A percentile compares a stretch with the other conserved stretches of the same genome.
phyloP scores from a whole-genome alignment of 2,797 vertebrate species.

The Acanthurus tractus region DNA sequence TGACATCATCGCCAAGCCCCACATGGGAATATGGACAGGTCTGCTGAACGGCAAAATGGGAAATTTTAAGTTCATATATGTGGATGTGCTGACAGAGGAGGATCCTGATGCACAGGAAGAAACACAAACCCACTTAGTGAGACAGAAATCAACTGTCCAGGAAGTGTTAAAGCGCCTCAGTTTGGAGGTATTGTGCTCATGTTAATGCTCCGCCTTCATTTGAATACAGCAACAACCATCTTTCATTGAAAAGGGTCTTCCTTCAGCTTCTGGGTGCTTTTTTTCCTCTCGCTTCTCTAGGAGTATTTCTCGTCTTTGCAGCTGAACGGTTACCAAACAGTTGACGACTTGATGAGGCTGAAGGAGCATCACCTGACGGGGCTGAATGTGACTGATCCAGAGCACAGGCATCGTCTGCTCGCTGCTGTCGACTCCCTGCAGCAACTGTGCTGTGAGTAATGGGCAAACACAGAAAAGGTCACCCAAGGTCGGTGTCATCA shows the following conservation, averaged over 20 bases:
- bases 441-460: conserved; percentile 88
- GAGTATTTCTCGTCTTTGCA: conserved; percentile 89
- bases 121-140: conserved; percentile 77
- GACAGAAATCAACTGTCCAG: conserved; percentile 85
- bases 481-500: conserved; percentile 22
- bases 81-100: conserved; percentile 90
- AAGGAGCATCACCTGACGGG: conserved; percentile 90
- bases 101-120: conserved; percentile 77
- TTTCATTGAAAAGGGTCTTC: not conserved
- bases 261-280: not conserved
- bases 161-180: conserved; percentile 88
- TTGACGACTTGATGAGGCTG: conserved; percentile 91
- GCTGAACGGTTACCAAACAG: conserved; percentile 90
- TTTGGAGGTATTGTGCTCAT: conserved; percentile 86
- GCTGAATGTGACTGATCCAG: conserved; percentile 90
- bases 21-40: conserved; percentile 97
- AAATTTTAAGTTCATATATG: conserved; percentile 97
- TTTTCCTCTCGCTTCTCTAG: conserved; percentile 63
- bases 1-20: conserved; percentile 93
- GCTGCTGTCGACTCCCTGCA: conserved; percentile 87
- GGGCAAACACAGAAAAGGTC: conserved; percentile 15
- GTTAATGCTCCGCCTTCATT: not conserved
- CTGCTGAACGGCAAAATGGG: conserved; percentile 92
- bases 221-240: not conserved
- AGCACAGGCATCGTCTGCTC: conserved; percentile 89